Evolutionary conservation across 2,113 vertebrate species (phyloP), one percentile per base, ranked within the genome.

Genomic region (Chloebia gouldiae): DNA sequence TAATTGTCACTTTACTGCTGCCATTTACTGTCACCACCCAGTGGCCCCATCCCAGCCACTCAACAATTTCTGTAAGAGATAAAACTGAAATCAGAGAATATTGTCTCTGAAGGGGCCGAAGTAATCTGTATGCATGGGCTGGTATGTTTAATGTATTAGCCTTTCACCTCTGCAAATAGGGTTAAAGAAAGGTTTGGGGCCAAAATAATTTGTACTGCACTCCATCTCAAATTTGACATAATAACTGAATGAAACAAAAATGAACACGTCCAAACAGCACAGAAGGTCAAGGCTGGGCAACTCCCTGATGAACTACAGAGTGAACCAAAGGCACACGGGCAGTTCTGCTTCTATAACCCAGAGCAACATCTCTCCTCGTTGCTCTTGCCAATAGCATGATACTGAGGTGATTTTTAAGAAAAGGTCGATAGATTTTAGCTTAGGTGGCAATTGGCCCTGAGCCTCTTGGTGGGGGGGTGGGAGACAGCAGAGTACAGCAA

Each of bases 181-280:
- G 89, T 89, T 95, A 93, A 91, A 91, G 66, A 84, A 89, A 94
- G 70, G 78, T 64, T 94, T 85, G 1, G 75, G 85, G 81, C 59
- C 90, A 63, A 85, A 94, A 95, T 82, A 75, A 91, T 80, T 91
- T 80, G 81, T 70, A 80, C 15, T 35, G 54, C 70, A 50, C 79
- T 91, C 66, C 21, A 88, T 45, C 90, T 91, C 75, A 59, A 54
- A 70, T 79, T 72, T 90, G 84, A 95, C 91, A 77, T 56, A 59
- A 68, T 92, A 96, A 88, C 76, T 66, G 60, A 78, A 92, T 28
- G 69, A 68, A 92, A 64, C 91, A 79, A 85, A 91, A 87, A 75
- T 51, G 42, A 76, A 44, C 68, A 49, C 0, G 2, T 57, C 81
- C 84, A 53, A 90, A 84, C 56, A 78, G 81, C 13, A 4, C 2